Evolutionary conservation across 2,113 vertebrate genomes (phyloP).

Genomic region (Aythya baeri): DNA sequence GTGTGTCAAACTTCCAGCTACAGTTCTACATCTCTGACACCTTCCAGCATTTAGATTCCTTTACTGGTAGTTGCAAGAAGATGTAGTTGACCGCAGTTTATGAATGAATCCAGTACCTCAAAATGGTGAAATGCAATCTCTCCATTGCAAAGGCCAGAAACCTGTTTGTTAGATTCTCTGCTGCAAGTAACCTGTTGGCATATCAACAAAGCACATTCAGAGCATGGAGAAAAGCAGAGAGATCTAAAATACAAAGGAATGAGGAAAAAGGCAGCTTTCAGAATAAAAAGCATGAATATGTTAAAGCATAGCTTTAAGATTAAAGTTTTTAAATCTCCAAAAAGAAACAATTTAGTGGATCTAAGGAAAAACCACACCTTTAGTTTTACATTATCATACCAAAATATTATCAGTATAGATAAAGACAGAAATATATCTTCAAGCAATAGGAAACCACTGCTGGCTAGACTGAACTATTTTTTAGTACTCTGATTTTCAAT

Average conservation of each 20-base stretch:
- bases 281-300: neutral
- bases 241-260: neutral
- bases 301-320: neutral
- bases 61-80: neutral
- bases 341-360: neutral
- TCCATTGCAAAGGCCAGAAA: slow-evolving; percentile 80
- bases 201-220: neutral
- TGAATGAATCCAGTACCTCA: slow-evolving; percentile 78
- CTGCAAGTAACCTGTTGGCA: slow-evolving; percentile 84
- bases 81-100: neutral
- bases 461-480: neutral
- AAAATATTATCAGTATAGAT: neutral
- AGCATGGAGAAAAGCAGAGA: neutral
- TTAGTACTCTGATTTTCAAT: neutral
- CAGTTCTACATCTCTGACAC: neutral
- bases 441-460: neutral
- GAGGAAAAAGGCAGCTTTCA: neutral
- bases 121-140: slow-evolving; percentile 51
- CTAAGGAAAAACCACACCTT: neutral
- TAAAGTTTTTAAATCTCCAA: neutral
- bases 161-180: slow-evolving; percentile 65
- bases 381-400: neutral
- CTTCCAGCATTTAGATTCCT: neutral
- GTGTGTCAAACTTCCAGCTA: slow-evolving; percentile 32
- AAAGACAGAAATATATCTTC: neutral